These are phyloP conservation scores for Yponomeuta plumbellus DNA, from an alignment of 2,888 invertebrate species.

Conservation along the genomic window DNA sequence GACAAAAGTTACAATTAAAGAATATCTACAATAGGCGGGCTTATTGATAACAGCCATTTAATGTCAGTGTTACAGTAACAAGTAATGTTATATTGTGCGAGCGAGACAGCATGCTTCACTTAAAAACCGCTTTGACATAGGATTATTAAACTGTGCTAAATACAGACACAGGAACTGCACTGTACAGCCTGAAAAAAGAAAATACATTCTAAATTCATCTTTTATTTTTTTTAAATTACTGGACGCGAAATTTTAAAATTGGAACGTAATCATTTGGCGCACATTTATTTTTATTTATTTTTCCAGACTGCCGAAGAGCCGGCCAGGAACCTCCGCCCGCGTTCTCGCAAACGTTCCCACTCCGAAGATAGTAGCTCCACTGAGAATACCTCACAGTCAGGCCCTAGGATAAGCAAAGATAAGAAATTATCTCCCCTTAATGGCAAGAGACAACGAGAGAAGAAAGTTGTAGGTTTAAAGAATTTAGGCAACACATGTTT, in stretches of 20 bases:
- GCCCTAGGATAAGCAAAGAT: conserved; percentile 40
- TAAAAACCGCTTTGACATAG: too few species aligned
- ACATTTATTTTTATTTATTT: neutral
- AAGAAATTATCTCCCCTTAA: conserved; percentile 53
- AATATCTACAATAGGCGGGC: too few species aligned
- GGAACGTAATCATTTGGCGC: neutral
- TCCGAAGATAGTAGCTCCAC: conserved; percentile 73
- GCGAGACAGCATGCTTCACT: too few species aligned
- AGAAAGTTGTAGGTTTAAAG: conserved; percentile 82
- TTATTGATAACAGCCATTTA: too few species aligned
- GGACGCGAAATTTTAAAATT: neutral
- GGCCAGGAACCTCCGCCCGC: conserved; percentile 74
- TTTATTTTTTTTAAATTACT: too few species aligned
- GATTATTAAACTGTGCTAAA: too few species aligned
- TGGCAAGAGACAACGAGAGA: conserved; percentile 74
- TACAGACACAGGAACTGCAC: too few species aligned
- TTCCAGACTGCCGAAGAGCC: conserved; percentile 53
- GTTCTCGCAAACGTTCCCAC: conserved; percentile 78
- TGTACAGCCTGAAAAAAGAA: too few species aligned
- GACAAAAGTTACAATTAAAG: too few species aligned
- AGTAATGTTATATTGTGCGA: too few species aligned
- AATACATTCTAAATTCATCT: too few species aligned
- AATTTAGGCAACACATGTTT: conserved; percentile 92
- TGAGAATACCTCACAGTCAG: conserved; percentile 51
- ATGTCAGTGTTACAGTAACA: too few species aligned